phyloP scores from a whole-genome alignment of 2,888 invertebrate genomes.

The Gryllus longicercus region DNA sequence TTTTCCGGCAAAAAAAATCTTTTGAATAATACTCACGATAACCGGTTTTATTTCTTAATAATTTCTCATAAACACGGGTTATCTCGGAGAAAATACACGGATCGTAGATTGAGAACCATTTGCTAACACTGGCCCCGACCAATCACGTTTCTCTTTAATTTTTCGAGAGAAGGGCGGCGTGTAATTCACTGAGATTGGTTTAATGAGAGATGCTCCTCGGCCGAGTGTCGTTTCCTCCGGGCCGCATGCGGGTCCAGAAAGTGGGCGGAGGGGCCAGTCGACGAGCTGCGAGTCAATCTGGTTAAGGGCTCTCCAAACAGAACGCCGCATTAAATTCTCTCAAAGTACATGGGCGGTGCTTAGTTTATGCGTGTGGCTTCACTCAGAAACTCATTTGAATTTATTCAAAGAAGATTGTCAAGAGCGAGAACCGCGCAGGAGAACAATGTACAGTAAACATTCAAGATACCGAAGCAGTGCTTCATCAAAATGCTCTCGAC shows the following conservation, averaged over 20 bases:
- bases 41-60: too few species aligned
- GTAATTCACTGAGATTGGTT: neutral
- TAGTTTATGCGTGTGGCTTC: neutral
- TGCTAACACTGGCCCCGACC: too few species aligned
- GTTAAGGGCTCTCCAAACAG: neutral
- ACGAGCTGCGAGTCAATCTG: constrained; percentile 17
- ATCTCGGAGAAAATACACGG: too few species aligned
- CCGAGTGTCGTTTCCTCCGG: neutral
- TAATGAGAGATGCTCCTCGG: neutral
- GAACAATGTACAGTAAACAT: constrained; percentile 2
- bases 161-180: neutral
- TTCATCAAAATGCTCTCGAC: too few species aligned
- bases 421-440: neutral
- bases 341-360: neutral
- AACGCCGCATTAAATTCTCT: constrained; percentile 17
- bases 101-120: too few species aligned
- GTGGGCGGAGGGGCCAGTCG: neutral
- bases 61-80: too few species aligned
- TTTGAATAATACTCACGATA: too few species aligned
- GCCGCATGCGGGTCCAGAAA: neutral
- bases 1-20: too few species aligned
- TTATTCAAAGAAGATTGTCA: constrained; percentile 9
- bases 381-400: neutral
- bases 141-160: too few species aligned
- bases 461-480: neutral